Evolutionary conservation across 2,797 vertebrate species (phyloP), one percentile per base, ranked within the genome.

Genomic region (Florisuga fusca): DNA sequence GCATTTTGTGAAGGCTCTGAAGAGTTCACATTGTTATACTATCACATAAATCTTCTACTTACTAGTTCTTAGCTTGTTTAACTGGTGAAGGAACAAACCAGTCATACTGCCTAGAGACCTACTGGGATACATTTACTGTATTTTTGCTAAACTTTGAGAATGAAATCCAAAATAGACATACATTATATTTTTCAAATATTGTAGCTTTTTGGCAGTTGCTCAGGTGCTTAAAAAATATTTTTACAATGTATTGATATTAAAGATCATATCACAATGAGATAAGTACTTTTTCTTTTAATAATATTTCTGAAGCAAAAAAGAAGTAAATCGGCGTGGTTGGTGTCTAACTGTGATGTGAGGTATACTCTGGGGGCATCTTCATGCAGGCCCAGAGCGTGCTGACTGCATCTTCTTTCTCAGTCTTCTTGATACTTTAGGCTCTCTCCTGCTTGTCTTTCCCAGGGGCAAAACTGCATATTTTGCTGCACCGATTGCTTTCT

Each of bases 381-480:
- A 29, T 72, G 31, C 55, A 90, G 66, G 51, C 22, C 27, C 45
- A 76, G 71, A 93, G 63, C 36, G 26, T 50, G 66, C 82, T 93
- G 91, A 83, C 72, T 84, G 29, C 27, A 11, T 92, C 54, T 87
- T 87, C 84, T 91, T 87, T 81, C 69, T 57, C 55, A n/a, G 29
- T 71, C 82, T 43, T 64, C 41, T 55, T 78, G 90, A 22, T 89
- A 41, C 84, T 94, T 94, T 41, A 74, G n/a, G n/a, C 43, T 89
- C 5, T 1, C 41, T 93, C 88, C 71, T 87, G 67, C 63, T 93
- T 78, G 36, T 77, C 67, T 79, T 82, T 88, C 77, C 85, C 55
- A 69, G 66, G 84, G 53, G 73, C 85, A 92, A 61, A 90, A 43
- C 41, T 69, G 57, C n/a, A n/a, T 77, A 25, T 73, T 91, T 92